Base-by-base conservation (phyloP, 2,113 vertebrate species). In the Elachura formosa region DNA sequence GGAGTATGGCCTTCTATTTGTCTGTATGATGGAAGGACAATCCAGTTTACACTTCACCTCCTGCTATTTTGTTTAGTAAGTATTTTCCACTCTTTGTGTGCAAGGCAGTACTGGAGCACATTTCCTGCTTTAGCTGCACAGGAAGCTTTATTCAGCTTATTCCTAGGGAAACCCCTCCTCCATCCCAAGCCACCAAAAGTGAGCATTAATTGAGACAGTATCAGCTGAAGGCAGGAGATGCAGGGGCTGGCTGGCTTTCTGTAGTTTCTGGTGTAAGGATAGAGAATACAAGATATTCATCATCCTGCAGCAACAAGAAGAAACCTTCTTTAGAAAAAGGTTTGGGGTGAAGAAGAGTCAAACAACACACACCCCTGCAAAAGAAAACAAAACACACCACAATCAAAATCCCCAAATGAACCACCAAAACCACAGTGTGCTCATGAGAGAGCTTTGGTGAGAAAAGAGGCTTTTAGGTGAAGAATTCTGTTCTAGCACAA, bases 31-130 rank as follows among this genome's bases (percentile, higher is more conserved):
- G 89, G 69, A 81, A 90, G 62, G 83, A 72, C 93, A 84, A 84
- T 90, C 94, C 90, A 89, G 91, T 96, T 95, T 96, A 80, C 61
- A 80, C 66, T 96, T 96, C 73, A 74, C 93, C 74, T 96, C 96
- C 87, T 94, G 93, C 92, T 97, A 67, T 96, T 96, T 95, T 88
- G 78, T 96, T 97, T 96, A 90, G 91, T 56, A 96, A 93, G 94
- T 96, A 88, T 93, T 96, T 97, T 95, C 84, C 90, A 95, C 52
- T 80, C 81, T 95, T 74, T 93, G 87, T 93, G 89, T 95, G 88
- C 55, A 85, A 95, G 96, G 86, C 93, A 89, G 18, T 33, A 28
- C 94, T 87, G 92, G 89, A 88, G 77, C 92, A 94, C 94, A 40
- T 93, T 97, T 97, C 92, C 96, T 95, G 87, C 90, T 96, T 90